phyloP scores from a whole-genome alignment of 2,888 invertebrate species.

The Adelognathus sp. region DNA sequence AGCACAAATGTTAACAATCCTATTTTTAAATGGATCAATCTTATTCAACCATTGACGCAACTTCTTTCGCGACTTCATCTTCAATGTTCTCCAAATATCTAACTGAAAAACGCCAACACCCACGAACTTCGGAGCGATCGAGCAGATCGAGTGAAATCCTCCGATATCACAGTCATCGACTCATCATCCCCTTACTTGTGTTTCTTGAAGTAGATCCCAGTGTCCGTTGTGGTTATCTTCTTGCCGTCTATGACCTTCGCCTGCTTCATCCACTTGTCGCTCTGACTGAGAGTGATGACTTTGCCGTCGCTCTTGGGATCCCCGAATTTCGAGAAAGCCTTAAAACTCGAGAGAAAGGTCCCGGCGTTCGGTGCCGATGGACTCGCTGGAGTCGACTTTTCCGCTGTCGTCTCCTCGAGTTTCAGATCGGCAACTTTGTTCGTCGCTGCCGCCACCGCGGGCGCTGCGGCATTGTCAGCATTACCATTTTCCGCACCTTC shows the following conservation, averaged over 20 bases:
- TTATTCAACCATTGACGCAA: no score
- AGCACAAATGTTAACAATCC: no score
- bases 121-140: no score
- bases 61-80: no score
- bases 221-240: constrained; percentile 94
- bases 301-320: constrained; percentile 93
- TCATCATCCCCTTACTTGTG: constrained; percentile 85
- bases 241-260: constrained; percentile 92
- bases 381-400: constrained; percentile 69
- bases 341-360: constrained; percentile 82
- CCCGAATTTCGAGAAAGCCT: constrained; percentile 93
- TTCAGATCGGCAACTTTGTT: constrained; percentile 71
- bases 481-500: constrained; percentile 61
- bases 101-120: no score
- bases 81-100: no score
- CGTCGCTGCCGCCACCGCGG: constrained; percentile 56
- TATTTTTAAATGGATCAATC: no score
- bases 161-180: not conserved
- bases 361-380: constrained; percentile 64
- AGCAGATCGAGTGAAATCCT: not conserved
- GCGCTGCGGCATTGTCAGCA: constrained; percentile 40
- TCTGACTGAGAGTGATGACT: constrained; percentile 92
- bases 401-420: constrained; percentile 66
- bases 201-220: constrained; percentile 94
- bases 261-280: constrained; percentile 97